A percentile compares a stretch with the other conserved stretches of the same genome.
phyloP scores from a whole-genome alignment of 2,797 vertebrate species.

The Gallinago solitaria region DNA sequence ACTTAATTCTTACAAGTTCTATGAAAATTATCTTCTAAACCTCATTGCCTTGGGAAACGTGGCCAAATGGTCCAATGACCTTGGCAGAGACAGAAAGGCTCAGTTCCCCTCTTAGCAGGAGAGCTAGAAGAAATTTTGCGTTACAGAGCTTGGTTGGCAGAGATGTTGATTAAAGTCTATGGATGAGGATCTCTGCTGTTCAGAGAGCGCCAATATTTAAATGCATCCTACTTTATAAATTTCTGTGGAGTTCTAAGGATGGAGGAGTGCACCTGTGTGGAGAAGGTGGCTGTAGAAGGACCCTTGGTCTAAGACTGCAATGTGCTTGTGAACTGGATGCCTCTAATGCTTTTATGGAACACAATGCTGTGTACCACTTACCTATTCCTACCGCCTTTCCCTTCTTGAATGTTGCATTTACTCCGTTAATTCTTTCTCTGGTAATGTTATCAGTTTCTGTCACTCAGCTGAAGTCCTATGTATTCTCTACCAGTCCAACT shows the following conservation, averaged over 20 bases:
- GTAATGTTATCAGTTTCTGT: background rate
- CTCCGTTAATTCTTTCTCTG: background rate
- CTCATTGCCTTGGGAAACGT: background rate
- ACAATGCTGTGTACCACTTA: background rate
- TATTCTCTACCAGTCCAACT: background rate
- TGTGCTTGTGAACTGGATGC: background rate
- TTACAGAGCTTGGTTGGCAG: background rate
- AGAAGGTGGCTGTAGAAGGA: background rate
- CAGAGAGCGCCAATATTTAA: background rate
- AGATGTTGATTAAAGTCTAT: background rate
- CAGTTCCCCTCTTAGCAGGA: background rate
- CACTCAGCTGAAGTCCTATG: background rate
- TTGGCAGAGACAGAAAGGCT: background rate
- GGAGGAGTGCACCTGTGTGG: background rate
- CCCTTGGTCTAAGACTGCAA: background rate
- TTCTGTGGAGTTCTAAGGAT: background rate
- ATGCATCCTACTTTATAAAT: background rate
- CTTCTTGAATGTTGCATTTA: background rate
- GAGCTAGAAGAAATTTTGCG: background rate
- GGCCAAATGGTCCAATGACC: background rate
- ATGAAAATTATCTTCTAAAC: background rate
- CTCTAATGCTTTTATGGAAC: background rate
- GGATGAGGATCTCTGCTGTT: background rate
- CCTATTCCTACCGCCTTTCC: background rate
- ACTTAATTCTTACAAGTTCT: background rate